Conservation (phyloP, 2,113 vertebrate species). For the Sapajus apella region DNA sequence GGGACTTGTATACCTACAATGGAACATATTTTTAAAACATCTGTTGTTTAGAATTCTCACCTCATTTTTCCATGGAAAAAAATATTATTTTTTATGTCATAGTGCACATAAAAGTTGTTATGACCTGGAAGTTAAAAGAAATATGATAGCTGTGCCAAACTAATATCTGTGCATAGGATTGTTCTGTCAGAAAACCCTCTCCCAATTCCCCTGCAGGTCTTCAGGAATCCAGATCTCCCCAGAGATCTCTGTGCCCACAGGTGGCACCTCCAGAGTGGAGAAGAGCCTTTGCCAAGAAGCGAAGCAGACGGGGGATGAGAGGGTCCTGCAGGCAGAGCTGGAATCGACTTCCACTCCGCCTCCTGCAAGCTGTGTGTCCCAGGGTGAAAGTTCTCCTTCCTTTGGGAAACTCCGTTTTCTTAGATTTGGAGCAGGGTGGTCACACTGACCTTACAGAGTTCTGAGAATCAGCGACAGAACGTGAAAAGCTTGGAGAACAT, state of each 20-base stretch:
- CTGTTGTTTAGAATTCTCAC: too few species aligned
- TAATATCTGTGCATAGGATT: background rate
- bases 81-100: too few species aligned
- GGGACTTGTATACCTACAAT: background rate
- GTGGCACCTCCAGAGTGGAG: background rate
- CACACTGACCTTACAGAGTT: background rate
- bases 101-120: background rate
- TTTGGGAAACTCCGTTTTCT: background rate
- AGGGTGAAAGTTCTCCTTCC: background rate
- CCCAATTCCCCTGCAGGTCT: background rate
- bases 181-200: background rate
- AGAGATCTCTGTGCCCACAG: background rate
- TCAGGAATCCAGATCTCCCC: background rate
- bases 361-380: background rate
- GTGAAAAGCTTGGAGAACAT: background rate
- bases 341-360: background rate
- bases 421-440: background rate
- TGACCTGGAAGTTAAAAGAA: background rate
- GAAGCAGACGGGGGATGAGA: background rate
- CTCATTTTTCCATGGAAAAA: background rate
- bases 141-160: background rate
- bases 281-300: background rate
- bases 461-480: background rate
- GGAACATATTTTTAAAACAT: background rate
- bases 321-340: background rate